Evolutionary conservation across 2,888 invertebrate species (phyloP).

Genomic region (Criorhina ranunculi): DNA sequence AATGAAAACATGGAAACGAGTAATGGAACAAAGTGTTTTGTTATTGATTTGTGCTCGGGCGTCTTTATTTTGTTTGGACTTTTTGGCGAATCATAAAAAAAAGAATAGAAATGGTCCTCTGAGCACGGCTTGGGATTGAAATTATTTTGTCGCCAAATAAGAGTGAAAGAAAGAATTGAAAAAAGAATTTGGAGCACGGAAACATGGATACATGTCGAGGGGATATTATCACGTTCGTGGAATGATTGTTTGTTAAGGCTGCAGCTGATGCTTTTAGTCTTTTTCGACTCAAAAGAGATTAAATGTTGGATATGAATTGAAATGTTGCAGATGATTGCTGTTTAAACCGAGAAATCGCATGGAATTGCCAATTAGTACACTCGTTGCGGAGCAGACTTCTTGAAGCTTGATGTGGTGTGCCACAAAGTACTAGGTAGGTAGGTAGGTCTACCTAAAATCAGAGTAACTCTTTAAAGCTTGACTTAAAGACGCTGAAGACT

Average conservation of each 20-base stretch:
- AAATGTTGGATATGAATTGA: no score
- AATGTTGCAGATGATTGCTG: no score
- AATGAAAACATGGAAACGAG: conserved; percentile 68
- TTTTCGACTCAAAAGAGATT: no score
- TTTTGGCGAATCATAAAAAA: conserved; percentile 31
- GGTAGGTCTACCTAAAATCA: no score
- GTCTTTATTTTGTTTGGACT: conserved; percentile 12
- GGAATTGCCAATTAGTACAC: no score
- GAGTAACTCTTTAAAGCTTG: no score
- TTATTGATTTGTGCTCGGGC: conserved; percentile 62
- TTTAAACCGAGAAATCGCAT: no score
- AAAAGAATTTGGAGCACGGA: conserved; percentile 59
- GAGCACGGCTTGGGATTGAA: conserved; percentile 58
- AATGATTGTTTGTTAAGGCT: conserved; percentile 24
- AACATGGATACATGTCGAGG: conserved; percentile 36
- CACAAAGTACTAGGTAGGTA: no score
- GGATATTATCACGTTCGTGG: conserved; percentile 37
- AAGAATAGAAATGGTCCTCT: conserved; percentile 32
- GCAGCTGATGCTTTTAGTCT: no score
- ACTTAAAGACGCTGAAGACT: no score
- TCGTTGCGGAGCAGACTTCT: no score
- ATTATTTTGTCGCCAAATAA: conserved; percentile 71
- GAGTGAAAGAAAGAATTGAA: conserved; percentile 10
- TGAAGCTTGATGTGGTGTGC: no score
- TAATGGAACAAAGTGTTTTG: conserved; percentile 74